Evolutionary conservation across 2,797 vertebrate genomes (phyloP), one percentile per base, ranked within the genome.

Genomic region (Macrochelys suwanniensis): DNA sequence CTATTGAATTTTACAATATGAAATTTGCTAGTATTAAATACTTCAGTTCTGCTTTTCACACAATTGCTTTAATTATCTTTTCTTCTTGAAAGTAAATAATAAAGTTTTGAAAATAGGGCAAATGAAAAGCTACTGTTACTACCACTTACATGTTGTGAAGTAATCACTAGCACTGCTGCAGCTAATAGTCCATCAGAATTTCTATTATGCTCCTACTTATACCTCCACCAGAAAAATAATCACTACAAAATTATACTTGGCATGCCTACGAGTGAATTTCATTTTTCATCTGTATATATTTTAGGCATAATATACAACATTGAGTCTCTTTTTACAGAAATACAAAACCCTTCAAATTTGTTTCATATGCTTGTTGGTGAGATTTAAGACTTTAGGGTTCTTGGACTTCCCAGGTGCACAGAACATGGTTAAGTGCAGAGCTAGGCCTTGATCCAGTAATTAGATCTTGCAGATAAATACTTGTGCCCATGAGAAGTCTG

Each of bases 11-110:
- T 3, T 42, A 37, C 28, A 5, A 71, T 85, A 76, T 50, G 56
- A 89, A 89, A 79, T 89, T 80, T 95, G 9, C 28, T 94, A 12
- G 10, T 56, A 91, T 91, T 91, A 88, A 92, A 92, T 47, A 54
- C 42, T 47, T 82, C 57, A 74, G 31, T 87, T 92, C 94, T 7
- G 17, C 9, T 81, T 81, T 81, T 57, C 37, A 57, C 56, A 45
- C 9, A 81, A 57, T 61, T 37, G 37, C 25, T 80, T 80, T n/a
- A n/a, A n/a, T n/a, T n/a, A n/a, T n/a, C n/a, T n/a, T n/a, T n/a
- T n/a, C n/a, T n/a, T n/a, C n/a, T n/a, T n/a, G n/a, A n/a, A n/a
- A n/a, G n/a, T n/a, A n/a, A n/a, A n/a, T n/a, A n/a, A n/a, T n/a
- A n/a, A 54, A 28, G 37, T 42, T 88, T 94, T 91, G 37, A 77